Base-by-base conservation (phyloP, 2,888 invertebrate genomes). In the Thera britannica region DNA sequence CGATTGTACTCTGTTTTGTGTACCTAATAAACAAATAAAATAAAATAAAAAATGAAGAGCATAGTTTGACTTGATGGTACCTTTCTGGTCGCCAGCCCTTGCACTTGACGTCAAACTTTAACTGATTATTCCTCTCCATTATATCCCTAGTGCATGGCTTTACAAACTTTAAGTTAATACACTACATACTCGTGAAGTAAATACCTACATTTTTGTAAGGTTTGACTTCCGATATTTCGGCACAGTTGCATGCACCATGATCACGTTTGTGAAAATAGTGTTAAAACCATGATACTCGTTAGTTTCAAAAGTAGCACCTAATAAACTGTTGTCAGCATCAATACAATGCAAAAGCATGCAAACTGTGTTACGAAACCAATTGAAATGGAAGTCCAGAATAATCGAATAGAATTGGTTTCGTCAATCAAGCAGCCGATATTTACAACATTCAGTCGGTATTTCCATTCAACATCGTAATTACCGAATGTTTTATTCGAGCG, bases 51-150 rank as follows among this genome's bases (percentile, higher is more conserved):
- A n/a, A n/a, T n/a, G n/a, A n/a, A n/a, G n/a, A 46, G 7, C 2
- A 46, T 7, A 44, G 38, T 51, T 23, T 7, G 9, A 35, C 36
- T 55, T 56, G 38, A n/a, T 11, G 6, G 35, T 48, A n/a, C 4
- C 1, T 23, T 58, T 11, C 48, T 35, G 11, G 6, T 48, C n/a
- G 36, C 48, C 23, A 41, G 38, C 62, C 62, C 67, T 36, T 62
- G 35, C 12, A 59, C 62, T 57, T 49, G 3, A 35, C 49, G 59
- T 60, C 55, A 57, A 68, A 63, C 59, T 67, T 58, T 11, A 58
- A 56, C 57, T 36, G 9, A 56, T 48, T 58, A 64, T 64, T 64
- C 57, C 57, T 44, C 63, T 52, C 60, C 64, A 61, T 68, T 64
- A 68, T 48, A 23, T 12, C n/a, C 35, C 44, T 41, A 62, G 63